Percentiles rank a stretch among this genome's conserved stretches.
phyloP scores from a whole-genome alignment of 1,140 invertebrate genomes.

The Caenorhabditis tropicalis region DNA sequence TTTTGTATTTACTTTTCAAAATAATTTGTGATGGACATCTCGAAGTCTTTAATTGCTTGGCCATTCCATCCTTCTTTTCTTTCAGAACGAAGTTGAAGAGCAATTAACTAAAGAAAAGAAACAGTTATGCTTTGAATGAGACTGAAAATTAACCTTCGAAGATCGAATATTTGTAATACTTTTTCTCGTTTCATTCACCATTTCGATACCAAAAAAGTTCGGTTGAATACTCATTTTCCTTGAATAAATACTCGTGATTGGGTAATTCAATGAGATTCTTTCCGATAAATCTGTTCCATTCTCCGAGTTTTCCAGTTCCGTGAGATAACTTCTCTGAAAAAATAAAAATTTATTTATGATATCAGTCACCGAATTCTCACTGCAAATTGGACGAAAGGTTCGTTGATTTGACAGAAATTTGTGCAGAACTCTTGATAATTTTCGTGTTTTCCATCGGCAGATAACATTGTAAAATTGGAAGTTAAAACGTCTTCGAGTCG shows the following conservation, averaged over 20 bases:
- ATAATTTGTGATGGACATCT: constrained; percentile 59
- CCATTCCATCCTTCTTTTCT: constrained; percentile 53
- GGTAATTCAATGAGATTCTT: constrained; percentile 55
- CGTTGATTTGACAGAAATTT: constrained; percentile 68
- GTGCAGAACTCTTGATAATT: constrained; percentile 66
- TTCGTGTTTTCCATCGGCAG: constrained; percentile 51
- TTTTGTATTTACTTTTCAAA: constrained; percentile 53
- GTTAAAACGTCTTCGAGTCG: constrained; percentile 62
- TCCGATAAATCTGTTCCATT: constrained; percentile 50
- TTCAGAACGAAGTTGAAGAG: constrained; percentile 60
- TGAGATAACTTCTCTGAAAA: constrained; percentile 51
- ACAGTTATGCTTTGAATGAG: background rate
- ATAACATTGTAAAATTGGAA: constrained; percentile 63
- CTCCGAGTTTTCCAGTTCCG: constrained; percentile 42
- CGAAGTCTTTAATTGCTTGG: constrained; percentile 55
- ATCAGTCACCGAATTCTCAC: constrained; percentile 3
- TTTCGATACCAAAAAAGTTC: constrained; percentile 33
- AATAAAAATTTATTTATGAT: background rate
- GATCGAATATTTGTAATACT: constrained; percentile 11
- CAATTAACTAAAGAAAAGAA: constrained; percentile 50
- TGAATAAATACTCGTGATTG: constrained; percentile 54
- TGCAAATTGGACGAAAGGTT: constrained; percentile 63
- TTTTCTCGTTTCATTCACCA: constrained; percentile 38
- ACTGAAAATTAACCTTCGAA: background rate
- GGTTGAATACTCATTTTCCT: constrained; percentile 55